phyloP scores from a whole-genome alignment of 2,797 vertebrate genomes.

The Sebastes iracundus region DNA sequence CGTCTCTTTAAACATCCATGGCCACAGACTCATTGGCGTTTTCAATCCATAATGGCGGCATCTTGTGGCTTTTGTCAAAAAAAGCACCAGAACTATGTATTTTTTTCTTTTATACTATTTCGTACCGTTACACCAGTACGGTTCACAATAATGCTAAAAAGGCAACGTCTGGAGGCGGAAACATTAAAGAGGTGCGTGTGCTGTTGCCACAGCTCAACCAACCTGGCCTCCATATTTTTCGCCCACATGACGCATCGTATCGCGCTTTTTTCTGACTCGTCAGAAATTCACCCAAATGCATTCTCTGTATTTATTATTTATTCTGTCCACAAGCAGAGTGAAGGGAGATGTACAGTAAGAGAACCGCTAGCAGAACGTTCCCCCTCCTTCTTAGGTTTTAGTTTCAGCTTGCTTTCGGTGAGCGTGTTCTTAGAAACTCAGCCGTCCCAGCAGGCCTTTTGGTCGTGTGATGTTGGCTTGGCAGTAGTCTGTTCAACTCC shows the following conservation, averaged over 20 bases:
- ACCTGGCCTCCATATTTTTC: neutral
- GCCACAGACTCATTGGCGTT: too few species aligned
- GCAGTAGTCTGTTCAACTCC: constrained; percentile 24
- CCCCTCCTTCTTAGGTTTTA: neutral
- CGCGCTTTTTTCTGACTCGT: neutral
- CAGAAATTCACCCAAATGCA: neutral
- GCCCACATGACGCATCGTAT: too few species aligned
- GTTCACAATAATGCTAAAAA: neutral
- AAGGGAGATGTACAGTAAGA: neutral
- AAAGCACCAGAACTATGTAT: too few species aligned
- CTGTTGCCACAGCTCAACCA: neutral
- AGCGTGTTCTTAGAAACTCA: constrained; percentile 32
- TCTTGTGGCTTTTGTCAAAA: too few species aligned
- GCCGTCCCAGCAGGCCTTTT: constrained; percentile 35
- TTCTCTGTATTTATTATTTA: neutral
- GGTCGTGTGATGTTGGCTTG: constrained; percentile 41
- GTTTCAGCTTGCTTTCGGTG: constrained; percentile 10
- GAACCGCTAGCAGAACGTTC: neutral
- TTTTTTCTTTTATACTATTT: neutral
- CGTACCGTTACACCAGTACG: neutral
- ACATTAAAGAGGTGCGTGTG: neutral
- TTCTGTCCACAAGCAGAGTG: neutral
- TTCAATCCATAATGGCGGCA: too few species aligned
- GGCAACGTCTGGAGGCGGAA: neutral
- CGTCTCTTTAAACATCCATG: too few species aligned